Percentiles rank a stretch among this genome's conserved stretches.
Conservation (phyloP, 2,113 vertebrate species). For the Salvelinus namaycush region DNA sequence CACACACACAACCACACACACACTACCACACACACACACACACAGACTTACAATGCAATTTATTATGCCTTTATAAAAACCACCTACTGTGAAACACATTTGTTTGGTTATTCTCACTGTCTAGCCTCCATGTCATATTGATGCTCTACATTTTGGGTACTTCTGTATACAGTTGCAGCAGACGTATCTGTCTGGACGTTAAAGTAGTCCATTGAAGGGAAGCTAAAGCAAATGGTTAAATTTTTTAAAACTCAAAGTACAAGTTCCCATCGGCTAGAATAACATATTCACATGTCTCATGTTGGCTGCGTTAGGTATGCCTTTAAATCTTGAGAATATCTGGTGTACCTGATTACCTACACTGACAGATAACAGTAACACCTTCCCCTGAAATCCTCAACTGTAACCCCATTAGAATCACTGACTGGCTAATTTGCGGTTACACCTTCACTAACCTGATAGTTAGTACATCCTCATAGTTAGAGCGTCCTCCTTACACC, state of each 20-base stretch:
- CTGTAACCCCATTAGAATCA: conserved; percentile 77
- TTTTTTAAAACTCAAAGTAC: background rate
- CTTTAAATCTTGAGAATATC: conserved; percentile 71
- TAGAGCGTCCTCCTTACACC: conserved; percentile 74
- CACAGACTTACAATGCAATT: conserved; percentile 6
- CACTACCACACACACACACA: conserved; percentile 6
- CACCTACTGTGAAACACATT: background rate
- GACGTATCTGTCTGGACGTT: background rate
- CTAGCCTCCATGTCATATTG: background rate
- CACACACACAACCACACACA: background rate
- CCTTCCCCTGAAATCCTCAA: conserved; percentile 75
- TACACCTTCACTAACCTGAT: conserved; percentile 74
- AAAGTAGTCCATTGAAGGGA: background rate
- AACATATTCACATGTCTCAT: conserved; percentile 17
- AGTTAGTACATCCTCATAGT: conserved; percentile 58
- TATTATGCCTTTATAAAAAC: background rate
- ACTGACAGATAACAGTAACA: conserved; percentile 75
- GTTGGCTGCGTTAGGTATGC: background rate
- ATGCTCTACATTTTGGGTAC: background rate
- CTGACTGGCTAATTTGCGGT: conserved; percentile 76
- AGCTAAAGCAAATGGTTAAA: conserved; percentile 8
- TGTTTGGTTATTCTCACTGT: background rate
- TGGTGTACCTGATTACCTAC: conserved; percentile 83
- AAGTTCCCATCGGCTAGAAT: conserved; percentile 20
- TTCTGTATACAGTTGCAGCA: background rate